Evolutionary conservation across 2,888 invertebrate genomes (phyloP).

Genomic region (Eutolmus rufibarbis): DNA sequence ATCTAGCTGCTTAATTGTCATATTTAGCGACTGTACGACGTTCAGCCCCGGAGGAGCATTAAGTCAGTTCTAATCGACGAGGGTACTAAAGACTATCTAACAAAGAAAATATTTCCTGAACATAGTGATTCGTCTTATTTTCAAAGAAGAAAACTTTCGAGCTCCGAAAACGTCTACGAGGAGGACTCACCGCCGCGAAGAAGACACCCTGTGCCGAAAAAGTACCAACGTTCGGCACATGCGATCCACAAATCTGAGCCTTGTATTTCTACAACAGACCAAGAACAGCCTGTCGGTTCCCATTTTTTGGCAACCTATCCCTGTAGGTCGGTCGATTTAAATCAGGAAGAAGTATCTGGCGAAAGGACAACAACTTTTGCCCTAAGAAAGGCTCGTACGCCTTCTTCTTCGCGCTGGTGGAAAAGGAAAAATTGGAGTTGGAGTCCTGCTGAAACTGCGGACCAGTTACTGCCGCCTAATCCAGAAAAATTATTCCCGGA

Average conservation of each 20-base stretch:
- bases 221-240: background rate
- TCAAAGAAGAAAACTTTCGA: background rate
- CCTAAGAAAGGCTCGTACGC: background rate
- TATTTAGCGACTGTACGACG: background rate
- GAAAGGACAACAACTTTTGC: conserved; percentile 1
- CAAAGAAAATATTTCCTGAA: background rate
- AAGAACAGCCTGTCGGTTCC: background rate
- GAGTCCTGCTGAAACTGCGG: background rate
- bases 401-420: conserved; percentile 22
- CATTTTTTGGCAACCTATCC: background rate
- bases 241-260: background rate
- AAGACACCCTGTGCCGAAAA: background rate
- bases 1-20: background rate
- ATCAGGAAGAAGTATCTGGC: background rate
- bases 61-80: background rate
- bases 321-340: background rate
- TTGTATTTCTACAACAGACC: background rate
- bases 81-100: background rate
- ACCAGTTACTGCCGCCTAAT: background rate
- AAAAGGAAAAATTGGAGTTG: conserved; percentile 26
- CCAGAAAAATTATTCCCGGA: background rate
- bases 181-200: background rate
- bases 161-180: background rate
- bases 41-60: background rate
- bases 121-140: background rate